Conservation (phyloP, 2,113 vertebrate species). For the Perccottus glenii region DNA sequence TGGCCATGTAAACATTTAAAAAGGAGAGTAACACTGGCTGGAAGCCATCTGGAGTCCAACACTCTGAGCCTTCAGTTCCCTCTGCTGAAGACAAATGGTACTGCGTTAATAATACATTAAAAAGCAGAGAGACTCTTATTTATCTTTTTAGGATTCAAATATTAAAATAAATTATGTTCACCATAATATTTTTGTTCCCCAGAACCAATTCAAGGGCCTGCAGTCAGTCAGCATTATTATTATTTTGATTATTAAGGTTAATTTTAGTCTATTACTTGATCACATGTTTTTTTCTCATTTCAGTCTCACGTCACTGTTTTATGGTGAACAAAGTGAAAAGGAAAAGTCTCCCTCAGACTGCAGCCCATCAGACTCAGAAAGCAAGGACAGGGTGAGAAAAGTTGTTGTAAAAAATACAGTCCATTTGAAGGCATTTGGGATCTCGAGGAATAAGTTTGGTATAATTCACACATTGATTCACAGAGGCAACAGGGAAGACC, state of each 20-base stretch:
- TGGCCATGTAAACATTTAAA: constrained; percentile 32
- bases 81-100: constrained; percentile 65
- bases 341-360: constrained; percentile 92
- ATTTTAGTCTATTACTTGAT: too few species aligned
- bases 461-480: too few species aligned
- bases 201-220: too few species aligned
- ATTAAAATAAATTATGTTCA: too few species aligned
- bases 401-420: background rate
- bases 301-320: constrained; percentile 94
- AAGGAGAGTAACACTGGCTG: constrained; percentile 30
- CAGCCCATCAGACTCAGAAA: constrained; percentile 87
- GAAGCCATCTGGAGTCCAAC: constrained; percentile 14
- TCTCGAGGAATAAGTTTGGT: too few species aligned
- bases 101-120: background rate
- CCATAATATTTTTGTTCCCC: too few species aligned
- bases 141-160: too few species aligned
- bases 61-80: constrained; percentile 52
- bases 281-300: background rate
- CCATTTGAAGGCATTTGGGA: too few species aligned
- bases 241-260: too few species aligned
- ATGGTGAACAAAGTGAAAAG: constrained; percentile 94
- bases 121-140: background rate
- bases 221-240: too few species aligned
- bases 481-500: too few species aligned
- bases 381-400: constrained; percentile 88